Evolutionary conservation across 2,888 invertebrate genomes (phyloP).

Genomic region (Eupsilia transversa): DNA sequence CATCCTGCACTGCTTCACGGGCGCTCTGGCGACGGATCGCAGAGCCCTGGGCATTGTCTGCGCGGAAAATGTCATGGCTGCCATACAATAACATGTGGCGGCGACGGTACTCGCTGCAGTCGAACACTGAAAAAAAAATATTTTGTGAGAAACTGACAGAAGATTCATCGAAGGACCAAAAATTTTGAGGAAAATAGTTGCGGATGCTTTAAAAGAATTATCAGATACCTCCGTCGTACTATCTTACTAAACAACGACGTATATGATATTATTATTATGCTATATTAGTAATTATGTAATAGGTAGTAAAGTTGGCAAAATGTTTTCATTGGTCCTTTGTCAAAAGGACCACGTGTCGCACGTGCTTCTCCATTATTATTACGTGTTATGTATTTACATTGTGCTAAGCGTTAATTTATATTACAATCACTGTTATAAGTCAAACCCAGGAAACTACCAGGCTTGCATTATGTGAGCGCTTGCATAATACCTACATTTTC

Average conservation of each 20-base stretch:
- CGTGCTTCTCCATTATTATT: constrained; percentile 6
- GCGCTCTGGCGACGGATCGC: constrained; percentile 95
- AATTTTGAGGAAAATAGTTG: neutral
- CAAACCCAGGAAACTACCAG: constrained; percentile 45
- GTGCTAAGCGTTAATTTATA: constrained; percentile 32
- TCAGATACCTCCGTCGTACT: neutral
- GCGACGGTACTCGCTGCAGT: constrained; percentile 97
- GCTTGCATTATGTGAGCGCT: constrained; percentile 41
- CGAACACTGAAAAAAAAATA: constrained; percentile 93
- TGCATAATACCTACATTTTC: constrained; percentile 42
- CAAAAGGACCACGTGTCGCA: neutral
- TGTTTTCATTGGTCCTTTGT: constrained; percentile 13
- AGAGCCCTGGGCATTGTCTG: constrained; percentile 95
- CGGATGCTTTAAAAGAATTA: neutral
- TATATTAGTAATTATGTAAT: neutral
- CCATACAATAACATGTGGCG: constrained; percentile 95
- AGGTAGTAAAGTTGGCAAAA: neutral
- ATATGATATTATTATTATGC: neutral
- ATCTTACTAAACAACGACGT: neutral
- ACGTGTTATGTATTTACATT: constrained; percentile 17
- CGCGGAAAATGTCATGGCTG: constrained; percentile 96
- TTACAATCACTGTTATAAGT: constrained; percentile 49
- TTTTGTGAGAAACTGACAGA: constrained; percentile 12
- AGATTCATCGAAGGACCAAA: constrained; percentile 8
- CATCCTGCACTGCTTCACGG: constrained; percentile 95